A percentile compares a stretch with the other conserved stretches of the same genome.
Conservation (phyloP, 2,888 invertebrate species). For the Melinaea menophilus region DNA sequence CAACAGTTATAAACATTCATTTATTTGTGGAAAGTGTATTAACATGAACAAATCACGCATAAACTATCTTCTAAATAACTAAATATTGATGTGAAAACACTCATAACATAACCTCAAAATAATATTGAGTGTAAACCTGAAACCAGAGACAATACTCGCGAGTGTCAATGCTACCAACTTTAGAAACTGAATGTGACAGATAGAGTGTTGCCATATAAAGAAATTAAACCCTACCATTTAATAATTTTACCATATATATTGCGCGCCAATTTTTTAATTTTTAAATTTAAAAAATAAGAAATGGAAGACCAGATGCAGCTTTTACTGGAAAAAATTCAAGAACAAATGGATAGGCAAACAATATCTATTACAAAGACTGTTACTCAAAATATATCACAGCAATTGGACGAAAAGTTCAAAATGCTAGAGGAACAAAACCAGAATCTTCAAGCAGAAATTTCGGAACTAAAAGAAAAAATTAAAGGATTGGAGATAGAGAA, state of each 20-base stretch:
- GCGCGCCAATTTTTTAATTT: too few species aligned
- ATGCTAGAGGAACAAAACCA: conserved; percentile 17
- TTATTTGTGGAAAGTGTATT: background rate
- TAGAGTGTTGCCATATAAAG: conserved; percentile 10
- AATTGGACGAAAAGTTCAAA: conserved; percentile 19
- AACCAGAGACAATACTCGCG: background rate
- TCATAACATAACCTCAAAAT: conserved; percentile 9
- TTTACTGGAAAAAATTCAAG: conserved; percentile 25
- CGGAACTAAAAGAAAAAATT: conserved; percentile 17
- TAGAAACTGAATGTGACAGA: conserved; percentile 9
- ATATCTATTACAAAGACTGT: conserved; percentile 15
- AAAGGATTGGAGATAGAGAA: conserved; percentile 15
- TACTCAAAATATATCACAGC: conserved; percentile 17
- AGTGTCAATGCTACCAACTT: conserved; percentile 2
- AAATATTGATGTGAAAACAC: conserved; percentile 2
- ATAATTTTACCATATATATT: background rate
- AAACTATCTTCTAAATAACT: conserved; percentile 2
- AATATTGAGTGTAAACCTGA: conserved; percentile 1
- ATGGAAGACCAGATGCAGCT: conserved; percentile 12
- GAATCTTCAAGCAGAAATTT: conserved; percentile 14
- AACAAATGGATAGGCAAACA: conserved; percentile 23
- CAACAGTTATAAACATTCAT: background rate
- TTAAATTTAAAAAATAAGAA: background rate
- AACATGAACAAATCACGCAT: background rate
- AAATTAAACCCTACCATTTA: conserved; percentile 3